A percentile compares a stretch with the other conserved stretches of the same genome.
Evolutionary conservation across 2,888 invertebrate genomes (phyloP).

Genomic region (Zeuzera pyrina): DNA sequence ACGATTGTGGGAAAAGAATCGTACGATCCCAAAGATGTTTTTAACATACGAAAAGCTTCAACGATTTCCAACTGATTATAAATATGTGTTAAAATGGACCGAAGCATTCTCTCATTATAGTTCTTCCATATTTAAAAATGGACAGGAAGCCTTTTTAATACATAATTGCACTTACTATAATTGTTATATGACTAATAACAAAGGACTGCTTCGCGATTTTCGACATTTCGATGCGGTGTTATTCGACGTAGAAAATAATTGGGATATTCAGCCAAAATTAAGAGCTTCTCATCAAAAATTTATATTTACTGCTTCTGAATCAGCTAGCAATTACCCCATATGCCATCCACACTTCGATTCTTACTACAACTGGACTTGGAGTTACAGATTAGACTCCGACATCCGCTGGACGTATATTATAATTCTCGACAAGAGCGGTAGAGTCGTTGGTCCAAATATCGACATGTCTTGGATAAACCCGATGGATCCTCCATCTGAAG

Average conservation of each 20-base stretch:
- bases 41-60: slow-evolving; percentile 25
- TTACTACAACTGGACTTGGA: slow-evolving; percentile 51
- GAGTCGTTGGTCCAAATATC: slow-evolving; percentile 42
- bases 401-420: slow-evolving; percentile 34
- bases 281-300: slow-evolving; percentile 57
- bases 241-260: slow-evolving; percentile 59
- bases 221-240: slow-evolving; percentile 61
- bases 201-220: slow-evolving; percentile 33
- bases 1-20: slow-evolving; percentile 22
- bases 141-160: slow-evolving; percentile 35
- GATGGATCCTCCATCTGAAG: slow-evolving; percentile 26
- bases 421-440: slow-evolving; percentile 31
- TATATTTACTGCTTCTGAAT: slow-evolving; percentile 52
- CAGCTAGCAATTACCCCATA: slow-evolving; percentile 34
- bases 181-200: slow-evolving; percentile 53
- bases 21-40: slow-evolving; percentile 17
- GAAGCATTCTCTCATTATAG: slow-evolving; percentile 26
- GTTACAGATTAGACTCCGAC: slow-evolving; percentile 47
- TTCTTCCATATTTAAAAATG: slow-evolving; percentile 21
- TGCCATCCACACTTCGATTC: slow-evolving; percentile 31
- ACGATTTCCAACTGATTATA: slow-evolving; percentile 32
- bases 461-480: slow-evolving; percentile 37
- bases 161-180: slow-evolving; percentile 46
- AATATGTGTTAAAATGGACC: slow-evolving; percentile 42
- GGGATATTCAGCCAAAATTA: slow-evolving; percentile 31